A percentile compares a stretch with the other conserved stretches of the same genome.
Evolutionary conservation across 2,888 invertebrate species (phyloP).

Genomic region (Norana najaformis): DNA sequence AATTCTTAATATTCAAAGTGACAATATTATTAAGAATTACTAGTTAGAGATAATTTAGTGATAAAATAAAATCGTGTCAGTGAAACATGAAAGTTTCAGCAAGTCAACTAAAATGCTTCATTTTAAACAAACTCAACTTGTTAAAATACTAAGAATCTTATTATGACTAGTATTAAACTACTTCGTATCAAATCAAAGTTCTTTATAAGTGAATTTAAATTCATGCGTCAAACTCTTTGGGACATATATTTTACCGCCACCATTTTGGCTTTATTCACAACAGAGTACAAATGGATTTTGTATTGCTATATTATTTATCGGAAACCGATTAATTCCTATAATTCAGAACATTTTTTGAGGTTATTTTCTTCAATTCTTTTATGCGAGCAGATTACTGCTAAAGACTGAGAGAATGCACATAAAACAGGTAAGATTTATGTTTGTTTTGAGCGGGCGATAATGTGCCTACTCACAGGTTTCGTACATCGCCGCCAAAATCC

Average conservation of each 20-base stretch:
- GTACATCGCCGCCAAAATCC: neutral
- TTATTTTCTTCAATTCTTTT: neutral
- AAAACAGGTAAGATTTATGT: conserved; percentile 32
- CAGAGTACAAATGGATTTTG: neutral
- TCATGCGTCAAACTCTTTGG: neutral
- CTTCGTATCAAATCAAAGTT: too few species aligned
- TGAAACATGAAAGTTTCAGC: too few species aligned
- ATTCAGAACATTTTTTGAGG: neutral
- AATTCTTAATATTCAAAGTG: too few species aligned
- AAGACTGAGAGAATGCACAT: conserved; percentile 31
- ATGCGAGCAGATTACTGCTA: neutral
- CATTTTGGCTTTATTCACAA: conserved; percentile 1
- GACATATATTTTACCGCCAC: conserved; percentile 20
- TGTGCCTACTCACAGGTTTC: neutral
- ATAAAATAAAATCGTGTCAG: too few species aligned
- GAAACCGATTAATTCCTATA: neutral
- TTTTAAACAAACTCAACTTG: too few species aligned
- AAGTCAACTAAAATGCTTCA: too few species aligned
- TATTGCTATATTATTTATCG: neutral
- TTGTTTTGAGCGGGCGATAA: neutral
- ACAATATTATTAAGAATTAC: too few species aligned
- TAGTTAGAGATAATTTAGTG: too few species aligned
- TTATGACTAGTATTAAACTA: too few species aligned
- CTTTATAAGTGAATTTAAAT: neutral
- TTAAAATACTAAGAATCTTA: too few species aligned